Evolutionary conservation across 2,888 invertebrate genomes (phyloP).

Genomic region (Cyrtodaria siliqua): DNA sequence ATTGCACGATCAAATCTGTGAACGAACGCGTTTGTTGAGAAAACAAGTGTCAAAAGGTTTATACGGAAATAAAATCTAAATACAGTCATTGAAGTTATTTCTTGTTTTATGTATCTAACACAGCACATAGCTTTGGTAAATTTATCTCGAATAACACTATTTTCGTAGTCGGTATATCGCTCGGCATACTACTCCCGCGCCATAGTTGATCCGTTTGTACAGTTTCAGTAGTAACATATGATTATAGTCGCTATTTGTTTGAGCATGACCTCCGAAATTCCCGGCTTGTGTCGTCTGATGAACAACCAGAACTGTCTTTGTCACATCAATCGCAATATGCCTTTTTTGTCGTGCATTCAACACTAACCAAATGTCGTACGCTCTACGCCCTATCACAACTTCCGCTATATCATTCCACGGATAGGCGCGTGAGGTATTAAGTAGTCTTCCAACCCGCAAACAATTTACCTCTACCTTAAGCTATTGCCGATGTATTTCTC

Average conservation of each 20-base stretch:
- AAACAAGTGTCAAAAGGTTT: too few relatives aligned
- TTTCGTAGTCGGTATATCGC: constrained; percentile 43
- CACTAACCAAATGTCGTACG: constrained; percentile 81
- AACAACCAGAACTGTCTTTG: constrained; percentile 74
- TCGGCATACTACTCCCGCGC: constrained; percentile 71
- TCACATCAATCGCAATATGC: constrained; percentile 73
- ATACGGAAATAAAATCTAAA: too few relatives aligned
- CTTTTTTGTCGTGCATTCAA: constrained; percentile 68
- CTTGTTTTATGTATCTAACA: constrained; percentile 25
- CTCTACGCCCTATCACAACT: constrained; percentile 79
- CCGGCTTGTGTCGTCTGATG: constrained; percentile 79
- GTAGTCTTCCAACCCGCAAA: constrained; percentile 78
- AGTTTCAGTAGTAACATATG: constrained; percentile 65
- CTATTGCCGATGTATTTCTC: constrained; percentile 52
- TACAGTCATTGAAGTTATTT: too few relatives aligned
- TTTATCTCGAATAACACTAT: constrained; percentile 11
- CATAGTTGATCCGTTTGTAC: constrained; percentile 68
- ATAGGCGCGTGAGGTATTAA: constrained; percentile 73
- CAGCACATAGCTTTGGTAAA: constrained; percentile 39
- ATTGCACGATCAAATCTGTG: too few relatives aligned
- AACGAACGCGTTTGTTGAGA: too few relatives aligned
- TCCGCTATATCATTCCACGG: constrained; percentile 78
- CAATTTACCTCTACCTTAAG: constrained; percentile 67
- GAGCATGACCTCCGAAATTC: constrained; percentile 73
- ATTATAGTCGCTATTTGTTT: constrained; percentile 72